phyloP scores from a whole-genome alignment of 2,888 invertebrate genomes.

The Harpalus rubripes region DNA sequence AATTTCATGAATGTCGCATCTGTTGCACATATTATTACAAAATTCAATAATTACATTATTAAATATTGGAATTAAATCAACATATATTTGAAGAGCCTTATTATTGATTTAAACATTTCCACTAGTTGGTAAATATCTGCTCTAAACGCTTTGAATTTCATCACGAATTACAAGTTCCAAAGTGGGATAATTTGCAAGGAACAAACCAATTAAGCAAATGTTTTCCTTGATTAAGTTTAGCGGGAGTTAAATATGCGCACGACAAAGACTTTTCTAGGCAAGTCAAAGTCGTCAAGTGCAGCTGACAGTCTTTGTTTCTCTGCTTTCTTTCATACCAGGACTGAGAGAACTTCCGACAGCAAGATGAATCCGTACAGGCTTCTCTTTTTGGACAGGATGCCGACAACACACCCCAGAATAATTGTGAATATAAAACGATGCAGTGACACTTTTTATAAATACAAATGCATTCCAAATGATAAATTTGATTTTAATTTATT shows the following conservation, averaged over 20 bases:
- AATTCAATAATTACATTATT: not conserved
- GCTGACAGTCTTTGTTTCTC: slow-evolving; percentile 58
- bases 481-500: no score
- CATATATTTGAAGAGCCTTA: not conserved
- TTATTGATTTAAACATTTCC: slow-evolving; percentile 9
- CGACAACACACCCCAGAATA: not conserved
- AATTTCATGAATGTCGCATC: not conserved
- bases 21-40: slow-evolving; percentile 15
- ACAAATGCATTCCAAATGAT: no score
- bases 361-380: not conserved
- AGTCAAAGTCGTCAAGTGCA: slow-evolving; percentile 65
- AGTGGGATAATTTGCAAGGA: slow-evolving; percentile 37
- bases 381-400: not conserved
- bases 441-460: not conserved
- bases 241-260: slow-evolving; percentile 48
- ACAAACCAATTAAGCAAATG: slow-evolving; percentile 51
- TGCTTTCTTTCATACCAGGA: slow-evolving; percentile 39
- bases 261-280: slow-evolving; percentile 52
- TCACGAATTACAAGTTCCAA: slow-evolving; percentile 28
- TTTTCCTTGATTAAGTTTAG: slow-evolving; percentile 43
- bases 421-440: not conserved
- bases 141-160: slow-evolving; percentile 27
- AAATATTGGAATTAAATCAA: slow-evolving; percentile 8
- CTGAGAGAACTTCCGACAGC: not conserved
- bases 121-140: slow-evolving; percentile 19